Base-by-base conservation (phyloP, 92 coral and sea anemone genomes). In the Siderastrea siderea region DNA sequence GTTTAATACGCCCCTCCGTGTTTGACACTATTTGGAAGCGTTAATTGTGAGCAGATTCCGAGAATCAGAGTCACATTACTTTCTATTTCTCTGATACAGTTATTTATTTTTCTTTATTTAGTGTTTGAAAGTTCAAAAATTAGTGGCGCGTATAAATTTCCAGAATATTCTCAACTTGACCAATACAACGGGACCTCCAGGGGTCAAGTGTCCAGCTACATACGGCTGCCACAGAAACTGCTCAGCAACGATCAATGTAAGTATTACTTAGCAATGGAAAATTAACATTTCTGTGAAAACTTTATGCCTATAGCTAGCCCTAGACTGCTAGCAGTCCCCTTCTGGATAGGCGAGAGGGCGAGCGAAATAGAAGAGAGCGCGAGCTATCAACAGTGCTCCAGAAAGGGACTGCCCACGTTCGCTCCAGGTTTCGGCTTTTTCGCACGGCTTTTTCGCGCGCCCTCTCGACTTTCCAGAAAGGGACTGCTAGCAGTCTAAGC, bases 191-290 rank as follows among this genome's bases (percentile, higher is more conserved):
- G n/a, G 16, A 63, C 16, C 50, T 13, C 47, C 47, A 48, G 64
- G 63, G 17, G 53, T 16, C 46, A 67, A 13, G 82, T 60, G n/a
- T 51, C 77, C 10, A 74, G 80, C 69, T 74, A 85, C 63, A 85
- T 90, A 47, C 65, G 47, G 26, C 46, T 90, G 57, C 93, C 93
- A 8, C 54, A 81, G 81, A 84, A 83, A 68, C 71, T 90, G 83
- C 78, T 86, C 16, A 78, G 76, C 6, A 6, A 73, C 26, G 79
- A 69, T 51, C 70, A 60, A 51, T 86, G 92, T 84, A 84, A 64
- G 86, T 47, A 78, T 9, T 14, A 14, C n/a, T 61, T 26, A 26
- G 16, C 17, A 61, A 0, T 61, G 1, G 19, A 61, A 61, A 26
- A 26, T 26, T 26, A 26, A 26, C 38, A 26, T 26, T 26, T 26